Evolutionary conservation across 2,797 vertebrate species (phyloP).

Genomic region (Delichon dasypus): DNA sequence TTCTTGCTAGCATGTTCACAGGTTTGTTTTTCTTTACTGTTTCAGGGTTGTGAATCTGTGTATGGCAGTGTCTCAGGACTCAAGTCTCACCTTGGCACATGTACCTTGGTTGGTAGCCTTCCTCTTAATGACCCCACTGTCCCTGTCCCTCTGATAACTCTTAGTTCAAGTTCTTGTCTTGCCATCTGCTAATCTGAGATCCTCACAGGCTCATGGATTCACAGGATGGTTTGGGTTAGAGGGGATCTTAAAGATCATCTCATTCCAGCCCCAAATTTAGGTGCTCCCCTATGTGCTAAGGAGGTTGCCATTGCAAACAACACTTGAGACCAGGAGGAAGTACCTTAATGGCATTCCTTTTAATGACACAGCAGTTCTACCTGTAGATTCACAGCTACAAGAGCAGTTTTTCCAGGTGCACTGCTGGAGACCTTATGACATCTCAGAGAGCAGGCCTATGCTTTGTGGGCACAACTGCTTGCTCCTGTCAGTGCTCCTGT

Average conservation of each 20-base stretch:
- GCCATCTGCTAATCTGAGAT: background rate
- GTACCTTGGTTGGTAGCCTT: conserved; percentile 82
- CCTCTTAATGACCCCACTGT: background rate
- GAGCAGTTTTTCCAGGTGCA: background rate
- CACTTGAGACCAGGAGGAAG: background rate
- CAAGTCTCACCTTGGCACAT: conserved; percentile 91
- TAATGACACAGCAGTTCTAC: background rate
- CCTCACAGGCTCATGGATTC: background rate
- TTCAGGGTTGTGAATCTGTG: conserved; percentile 80
- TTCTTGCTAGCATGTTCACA: background rate
- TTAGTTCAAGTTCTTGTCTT: background rate
- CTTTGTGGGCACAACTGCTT: background rate
- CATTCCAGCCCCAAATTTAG: background rate
- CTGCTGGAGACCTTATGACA: background rate
- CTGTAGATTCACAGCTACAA: background rate
- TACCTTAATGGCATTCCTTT: background rate
- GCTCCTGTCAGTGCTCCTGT: background rate
- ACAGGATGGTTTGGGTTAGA: background rate
- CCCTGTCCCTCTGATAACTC: background rate
- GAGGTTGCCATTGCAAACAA: background rate
- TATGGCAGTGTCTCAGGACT: conserved; percentile 94
- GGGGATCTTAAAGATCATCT: background rate
- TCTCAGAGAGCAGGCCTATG: background rate
- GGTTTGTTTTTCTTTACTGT: background rate
- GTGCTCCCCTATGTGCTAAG: background rate